A percentile compares a stretch with the other conserved stretches of the same genome.
phyloP scores from a whole-genome alignment of 2,888 invertebrate genomes.

The Lasioglossum malachurum region DNA sequence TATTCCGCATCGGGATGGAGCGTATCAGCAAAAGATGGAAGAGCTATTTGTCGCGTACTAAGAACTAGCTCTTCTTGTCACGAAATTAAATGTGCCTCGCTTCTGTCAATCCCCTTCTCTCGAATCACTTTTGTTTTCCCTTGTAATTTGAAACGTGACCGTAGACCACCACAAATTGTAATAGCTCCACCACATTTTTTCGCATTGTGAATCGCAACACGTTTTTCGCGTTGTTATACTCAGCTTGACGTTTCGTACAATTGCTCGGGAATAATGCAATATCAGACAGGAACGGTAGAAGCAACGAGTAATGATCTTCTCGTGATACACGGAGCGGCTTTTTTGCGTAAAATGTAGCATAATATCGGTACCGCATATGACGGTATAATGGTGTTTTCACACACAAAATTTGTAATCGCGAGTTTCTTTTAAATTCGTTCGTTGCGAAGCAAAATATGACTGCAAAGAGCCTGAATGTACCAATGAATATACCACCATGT shows the following conservation, averaged over 20 bases:
- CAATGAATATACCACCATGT: not conserved
- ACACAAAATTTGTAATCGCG: not conserved
- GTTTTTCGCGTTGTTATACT: slow-evolving; percentile 28
- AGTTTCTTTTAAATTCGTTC: not conserved
- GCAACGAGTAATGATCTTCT: slow-evolving; percentile 2
- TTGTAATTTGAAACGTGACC: slow-evolving; percentile 48
- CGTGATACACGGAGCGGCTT: not conserved
- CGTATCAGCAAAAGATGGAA: not conserved
- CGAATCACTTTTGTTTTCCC: slow-evolving; percentile 21
- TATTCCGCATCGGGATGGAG: not conserved
- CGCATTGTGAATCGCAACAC: slow-evolving; percentile 37
- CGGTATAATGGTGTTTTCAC: not conserved
- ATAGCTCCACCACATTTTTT: slow-evolving; percentile 8
- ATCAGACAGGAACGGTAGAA: not conserved
- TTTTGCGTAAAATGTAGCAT: not conserved
- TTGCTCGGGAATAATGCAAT: slow-evolving; percentile 14
- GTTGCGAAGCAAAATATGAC: not conserved
- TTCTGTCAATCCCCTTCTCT: not conserved
- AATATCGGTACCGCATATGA: not conserved
- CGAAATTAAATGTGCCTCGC: slow-evolving; percentile 6
- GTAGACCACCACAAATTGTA: slow-evolving; percentile 20
- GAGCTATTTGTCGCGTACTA: not conserved
- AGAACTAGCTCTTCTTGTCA: not conserved
- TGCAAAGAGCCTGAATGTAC: not conserved
- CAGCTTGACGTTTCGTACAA: slow-evolving; percentile 19